These are phyloP conservation scores for Pterocles burchelli DNA, from an alignment of 2,113 vertebrate species.

Conservation along the genomic window DNA sequence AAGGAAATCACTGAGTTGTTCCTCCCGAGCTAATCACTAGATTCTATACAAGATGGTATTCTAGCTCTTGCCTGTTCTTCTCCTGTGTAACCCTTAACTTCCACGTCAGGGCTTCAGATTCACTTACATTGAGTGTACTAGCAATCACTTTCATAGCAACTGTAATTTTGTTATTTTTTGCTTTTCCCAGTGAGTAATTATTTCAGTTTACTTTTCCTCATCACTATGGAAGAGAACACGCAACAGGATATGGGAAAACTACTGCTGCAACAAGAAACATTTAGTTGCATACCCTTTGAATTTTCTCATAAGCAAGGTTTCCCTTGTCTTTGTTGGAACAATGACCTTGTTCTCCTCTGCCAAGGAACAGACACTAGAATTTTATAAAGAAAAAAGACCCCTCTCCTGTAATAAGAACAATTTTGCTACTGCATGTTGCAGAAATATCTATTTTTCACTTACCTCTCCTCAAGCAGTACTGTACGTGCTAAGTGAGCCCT, in stretches of 20 bases:
- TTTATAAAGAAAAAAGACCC: neutral
- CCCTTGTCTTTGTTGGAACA: neutral
- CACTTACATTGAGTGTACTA: neutral
- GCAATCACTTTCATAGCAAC: neutral
- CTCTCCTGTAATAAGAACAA: neutral
- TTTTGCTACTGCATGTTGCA: neutral
- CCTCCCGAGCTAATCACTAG: neutral
- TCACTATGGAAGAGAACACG: neutral
- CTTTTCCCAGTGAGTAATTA: neutral
- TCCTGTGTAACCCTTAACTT: neutral
- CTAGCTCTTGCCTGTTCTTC: neutral
- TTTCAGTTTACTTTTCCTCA: neutral
- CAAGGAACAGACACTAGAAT: neutral
- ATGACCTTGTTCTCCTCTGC: neutral
- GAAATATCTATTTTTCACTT: neutral
- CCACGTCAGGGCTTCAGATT: neutral
- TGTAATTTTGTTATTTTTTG: neutral
- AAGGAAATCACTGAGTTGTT: neutral
- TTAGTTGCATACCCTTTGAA: neutral
- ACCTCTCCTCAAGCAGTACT: constrained; percentile 73
- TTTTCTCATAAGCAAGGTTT: neutral
- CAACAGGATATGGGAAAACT: neutral
- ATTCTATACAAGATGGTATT: neutral
- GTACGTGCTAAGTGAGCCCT: constrained; percentile 83
- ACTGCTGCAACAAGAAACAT: neutral